A percentile compares a stretch with the other conserved stretches of the same genome.
phyloP scores from a whole-genome alignment of 2,888 invertebrate genomes.

The Pyrrhia umbra region DNA sequence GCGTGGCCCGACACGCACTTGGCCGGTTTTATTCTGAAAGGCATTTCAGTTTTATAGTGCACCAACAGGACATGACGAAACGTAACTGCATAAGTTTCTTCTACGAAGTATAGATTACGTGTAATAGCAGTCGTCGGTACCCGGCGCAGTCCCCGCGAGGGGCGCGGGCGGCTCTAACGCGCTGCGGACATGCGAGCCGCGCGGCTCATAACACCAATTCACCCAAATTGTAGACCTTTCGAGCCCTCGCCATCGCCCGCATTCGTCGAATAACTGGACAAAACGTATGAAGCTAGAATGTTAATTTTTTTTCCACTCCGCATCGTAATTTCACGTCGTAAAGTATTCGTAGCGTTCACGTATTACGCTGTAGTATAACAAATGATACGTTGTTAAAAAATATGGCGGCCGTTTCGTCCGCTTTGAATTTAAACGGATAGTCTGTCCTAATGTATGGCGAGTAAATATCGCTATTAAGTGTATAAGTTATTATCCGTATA shows the following conservation, averaged over 20 bases:
- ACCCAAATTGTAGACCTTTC: constrained; percentile 65
- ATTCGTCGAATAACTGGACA: constrained; percentile 57
- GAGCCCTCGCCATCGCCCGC: constrained; percentile 33
- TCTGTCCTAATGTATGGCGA: constrained; percentile 26
- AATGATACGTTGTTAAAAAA: constrained; percentile 67
- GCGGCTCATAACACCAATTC: constrained; percentile 65
- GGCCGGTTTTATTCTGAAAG: constrained; percentile 18
- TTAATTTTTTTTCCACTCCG: constrained; percentile 66
- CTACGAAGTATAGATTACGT: constrained; percentile 40
- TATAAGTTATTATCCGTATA: constrained; percentile 22
- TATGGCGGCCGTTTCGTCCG: constrained; percentile 48
- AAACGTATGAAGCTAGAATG: constrained; percentile 65
- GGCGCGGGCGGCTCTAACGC: constrained; percentile 57
- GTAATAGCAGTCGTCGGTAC: constrained; percentile 54
- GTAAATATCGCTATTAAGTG: constrained; percentile 20
- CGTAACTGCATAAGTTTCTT: constrained; percentile 18
- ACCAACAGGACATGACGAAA: constrained; percentile 31
- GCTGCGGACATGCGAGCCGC: constrained; percentile 67
- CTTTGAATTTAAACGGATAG: constrained; percentile 47
- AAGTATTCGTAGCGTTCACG: constrained; percentile 64
- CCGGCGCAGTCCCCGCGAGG: too few relatives aligned
- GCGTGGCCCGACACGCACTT: too few relatives aligned
- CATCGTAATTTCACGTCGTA: constrained; percentile 68
- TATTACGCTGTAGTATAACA: constrained; percentile 62
- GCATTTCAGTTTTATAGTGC: constrained; percentile 25